Evolutionary conservation across 2,888 invertebrate species (phyloP).

Genomic region (Euplexia lucipara): DNA sequence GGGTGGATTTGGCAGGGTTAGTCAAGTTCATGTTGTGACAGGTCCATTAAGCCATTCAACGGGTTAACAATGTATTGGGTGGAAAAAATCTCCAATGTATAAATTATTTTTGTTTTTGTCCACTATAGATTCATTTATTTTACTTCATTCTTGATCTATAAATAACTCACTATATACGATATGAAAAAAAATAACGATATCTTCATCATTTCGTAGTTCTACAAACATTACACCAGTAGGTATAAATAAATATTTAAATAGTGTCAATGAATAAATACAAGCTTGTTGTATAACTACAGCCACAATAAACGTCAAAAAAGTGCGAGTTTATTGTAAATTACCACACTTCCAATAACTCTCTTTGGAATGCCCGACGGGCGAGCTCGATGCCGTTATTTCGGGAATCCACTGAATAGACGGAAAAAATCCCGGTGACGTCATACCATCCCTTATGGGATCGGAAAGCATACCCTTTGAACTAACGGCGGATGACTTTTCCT

Average conservation of each 20-base stretch:
- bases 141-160: background rate
- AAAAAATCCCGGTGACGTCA: constrained; percentile 69
- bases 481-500: constrained; percentile 51
- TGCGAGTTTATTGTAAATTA: constrained; percentile 31
- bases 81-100: too few species aligned
- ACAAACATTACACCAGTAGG: background rate
- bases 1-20: constrained; percentile 78
- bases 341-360: constrained; percentile 35
- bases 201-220: background rate
- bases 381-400: constrained; percentile 53
- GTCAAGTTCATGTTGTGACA: constrained; percentile 83
- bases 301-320: constrained; percentile 31
- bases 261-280: background rate
- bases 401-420: constrained; percentile 54
- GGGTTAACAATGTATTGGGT: constrained; percentile 61
- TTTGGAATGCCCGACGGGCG: constrained; percentile 39
- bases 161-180: background rate
- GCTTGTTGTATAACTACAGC: constrained; percentile 1
- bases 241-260: constrained; percentile 1
- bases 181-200: background rate
- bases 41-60: constrained; percentile 74
- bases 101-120: background rate
- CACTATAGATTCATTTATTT: background rate
- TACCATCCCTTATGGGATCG: constrained; percentile 60
- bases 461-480: constrained; percentile 56